Evolutionary conservation across 2,888 invertebrate genomes (phyloP).

Genomic region (Apamea crenata): DNA sequence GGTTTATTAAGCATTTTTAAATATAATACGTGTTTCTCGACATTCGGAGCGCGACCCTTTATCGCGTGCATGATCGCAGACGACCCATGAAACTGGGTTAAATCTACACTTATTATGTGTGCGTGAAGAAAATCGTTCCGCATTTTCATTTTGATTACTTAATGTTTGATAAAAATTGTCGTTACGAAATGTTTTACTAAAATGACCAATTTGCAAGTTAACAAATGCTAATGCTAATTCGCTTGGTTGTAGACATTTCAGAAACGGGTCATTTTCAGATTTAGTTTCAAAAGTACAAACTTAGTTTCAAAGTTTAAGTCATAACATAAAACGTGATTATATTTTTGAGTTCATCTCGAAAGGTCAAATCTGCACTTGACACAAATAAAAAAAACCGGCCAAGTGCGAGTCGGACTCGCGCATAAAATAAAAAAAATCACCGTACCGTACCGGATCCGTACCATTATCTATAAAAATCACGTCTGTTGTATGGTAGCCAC

Average conservation of each 20-base stretch:
- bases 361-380: conserved; percentile 19
- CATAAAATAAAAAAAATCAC: too few relatives aligned
- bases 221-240: too few relatives aligned
- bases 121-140: conserved; percentile 35
- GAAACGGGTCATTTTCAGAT: too few relatives aligned
- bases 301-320: not conserved
- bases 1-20: not conserved
- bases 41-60: conserved; percentile 15
- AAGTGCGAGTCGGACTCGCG: too few relatives aligned
- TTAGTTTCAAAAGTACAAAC: not conserved
- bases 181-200: conserved; percentile 3
- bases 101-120: conserved; percentile 27
- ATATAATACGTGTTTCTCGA: not conserved
- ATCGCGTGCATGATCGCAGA: conserved; percentile 19
- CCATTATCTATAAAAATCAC: too few relatives aligned
- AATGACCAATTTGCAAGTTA: not conserved
- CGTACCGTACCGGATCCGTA: too few relatives aligned
- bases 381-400: too few relatives aligned
- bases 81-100: conserved; percentile 40
- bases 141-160: conserved; percentile 16
- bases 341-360: not conserved
- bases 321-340: not conserved
- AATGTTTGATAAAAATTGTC: conserved; percentile 7
- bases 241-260: not conserved
- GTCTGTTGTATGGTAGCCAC: too few relatives aligned